phyloP scores from a whole-genome alignment of 2,797 vertebrate species.

The Xenopus petersii region DNA sequence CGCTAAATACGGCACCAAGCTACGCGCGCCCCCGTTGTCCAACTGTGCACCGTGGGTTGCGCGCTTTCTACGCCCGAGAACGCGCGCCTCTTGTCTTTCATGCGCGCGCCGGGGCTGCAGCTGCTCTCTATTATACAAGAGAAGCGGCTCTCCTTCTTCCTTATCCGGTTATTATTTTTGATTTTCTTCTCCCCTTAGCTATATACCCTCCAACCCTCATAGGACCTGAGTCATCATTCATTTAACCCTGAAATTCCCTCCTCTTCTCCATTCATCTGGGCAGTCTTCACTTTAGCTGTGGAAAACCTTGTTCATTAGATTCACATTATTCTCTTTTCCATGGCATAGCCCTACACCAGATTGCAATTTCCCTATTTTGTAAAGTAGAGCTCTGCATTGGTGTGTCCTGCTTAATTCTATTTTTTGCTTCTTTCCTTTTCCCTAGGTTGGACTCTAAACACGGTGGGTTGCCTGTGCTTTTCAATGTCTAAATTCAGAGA shows the following conservation, averaged over 20 bases:
- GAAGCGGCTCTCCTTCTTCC: slow-evolving; percentile 11
- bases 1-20: too few species aligned
- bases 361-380: too few species aligned
- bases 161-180: slow-evolving; percentile 14
- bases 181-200: neutral
- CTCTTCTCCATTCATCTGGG: too few species aligned
- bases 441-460: slow-evolving; percentile 16
- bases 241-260: neutral
- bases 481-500: too few species aligned
- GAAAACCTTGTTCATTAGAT: too few species aligned
- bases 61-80: too few species aligned
- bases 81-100: neutral
- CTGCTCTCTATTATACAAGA: slow-evolving; percentile 1
- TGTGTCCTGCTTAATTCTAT: too few species aligned
- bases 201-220: too few species aligned
- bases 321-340: too few species aligned
- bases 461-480: neutral
- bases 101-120: slow-evolving; percentile 15
- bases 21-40: neutral
- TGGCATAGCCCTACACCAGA: too few species aligned
- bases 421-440: neutral
- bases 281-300: too few species aligned
- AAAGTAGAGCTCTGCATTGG: too few species aligned
- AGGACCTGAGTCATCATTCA: neutral
- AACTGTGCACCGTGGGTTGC: neutral